Conservation (phyloP, 2,797 vertebrate species). For the Micromesistius poutassou region DNA sequence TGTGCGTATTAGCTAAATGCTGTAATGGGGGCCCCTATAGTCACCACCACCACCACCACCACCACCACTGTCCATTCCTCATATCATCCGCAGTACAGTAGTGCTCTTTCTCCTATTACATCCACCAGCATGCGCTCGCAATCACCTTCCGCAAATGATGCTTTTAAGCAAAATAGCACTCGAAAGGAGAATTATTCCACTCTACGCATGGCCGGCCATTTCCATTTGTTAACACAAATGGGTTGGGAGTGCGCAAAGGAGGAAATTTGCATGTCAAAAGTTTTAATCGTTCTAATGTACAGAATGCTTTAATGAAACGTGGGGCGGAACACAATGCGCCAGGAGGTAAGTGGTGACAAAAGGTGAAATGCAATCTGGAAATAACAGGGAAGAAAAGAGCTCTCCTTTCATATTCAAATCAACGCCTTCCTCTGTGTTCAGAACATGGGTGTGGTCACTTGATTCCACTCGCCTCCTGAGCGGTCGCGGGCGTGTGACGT, state of each 20-base stretch:
- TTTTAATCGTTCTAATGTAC: slow-evolving; percentile 36
- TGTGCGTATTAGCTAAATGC: slow-evolving; percentile 62
- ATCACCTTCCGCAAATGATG: slow-evolving; percentile 60
- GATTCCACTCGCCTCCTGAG: slow-evolving; percentile 62
- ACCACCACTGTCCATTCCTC: slow-evolving; percentile 49
- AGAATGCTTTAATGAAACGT: slow-evolving; percentile 41
- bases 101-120: slow-evolving; percentile 63
- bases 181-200: slow-evolving; percentile 53
- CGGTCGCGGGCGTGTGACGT: slow-evolving; percentile 67
- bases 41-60: too few relatives aligned
- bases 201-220: slow-evolving; percentile 32
- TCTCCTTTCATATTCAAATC: slow-evolving; percentile 70
- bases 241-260: slow-evolving; percentile 31
- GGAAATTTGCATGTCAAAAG: slow-evolving; percentile 54
- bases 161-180: slow-evolving; percentile 56
- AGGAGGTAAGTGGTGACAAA: slow-evolving; percentile 41
- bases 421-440: slow-evolving; percentile 42
- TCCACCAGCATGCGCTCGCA: slow-evolving; percentile 55
- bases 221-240: slow-evolving; percentile 56
- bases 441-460: slow-evolving; percentile 64
- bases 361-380: slow-evolving; percentile 62
- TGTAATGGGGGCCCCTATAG: slow-evolving; percentile 30
- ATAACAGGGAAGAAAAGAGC: slow-evolving; percentile 49
- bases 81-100: slow-evolving; percentile 43
- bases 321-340: slow-evolving; percentile 36